Conservation (phyloP, 2,888 invertebrate species). For the Vanessa cardui region DNA sequence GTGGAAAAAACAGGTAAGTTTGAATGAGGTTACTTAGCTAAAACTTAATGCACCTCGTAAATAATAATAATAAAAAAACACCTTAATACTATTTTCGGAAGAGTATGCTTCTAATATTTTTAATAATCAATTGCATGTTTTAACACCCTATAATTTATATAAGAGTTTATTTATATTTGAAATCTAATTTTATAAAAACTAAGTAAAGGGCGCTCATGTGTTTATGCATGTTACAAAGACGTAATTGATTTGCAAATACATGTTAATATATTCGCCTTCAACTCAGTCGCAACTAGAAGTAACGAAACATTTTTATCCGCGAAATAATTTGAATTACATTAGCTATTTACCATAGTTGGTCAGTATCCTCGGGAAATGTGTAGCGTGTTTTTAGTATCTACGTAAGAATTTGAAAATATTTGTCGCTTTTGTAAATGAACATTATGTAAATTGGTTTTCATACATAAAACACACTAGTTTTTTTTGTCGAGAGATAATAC, state of each 20-base stretch:
- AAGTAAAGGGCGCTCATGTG: background rate
- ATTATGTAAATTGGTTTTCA: too few species aligned
- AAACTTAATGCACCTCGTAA: too few species aligned
- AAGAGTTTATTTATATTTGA: background rate
- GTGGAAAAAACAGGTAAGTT: conserved; percentile 89
- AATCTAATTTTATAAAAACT: background rate
- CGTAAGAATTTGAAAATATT: conserved; percentile 1
- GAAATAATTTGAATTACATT: conserved; percentile 28
- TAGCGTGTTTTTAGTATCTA: conserved; percentile 2
- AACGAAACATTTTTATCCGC: conserved; percentile 27
- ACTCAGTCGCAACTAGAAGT: conserved; percentile 19
- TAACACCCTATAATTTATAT: background rate
- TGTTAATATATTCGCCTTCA: conserved; percentile 32
- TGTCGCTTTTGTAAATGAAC: too few species aligned
- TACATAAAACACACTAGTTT: too few species aligned
- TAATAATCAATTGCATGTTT: background rate
- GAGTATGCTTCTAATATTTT: background rate
- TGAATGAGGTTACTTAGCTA: conserved; percentile 14
- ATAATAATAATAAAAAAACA: too few species aligned
- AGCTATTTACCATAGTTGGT: conserved; percentile 19
- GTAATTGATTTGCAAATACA: conserved; percentile 23
- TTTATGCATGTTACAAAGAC: background rate
- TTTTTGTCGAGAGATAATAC: too few species aligned
- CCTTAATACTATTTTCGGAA: too few species aligned
- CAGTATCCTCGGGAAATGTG: conserved; percentile 25